phyloP scores from a whole-genome alignment of 2,113 vertebrate species.

The Condylura cristata region DNA sequence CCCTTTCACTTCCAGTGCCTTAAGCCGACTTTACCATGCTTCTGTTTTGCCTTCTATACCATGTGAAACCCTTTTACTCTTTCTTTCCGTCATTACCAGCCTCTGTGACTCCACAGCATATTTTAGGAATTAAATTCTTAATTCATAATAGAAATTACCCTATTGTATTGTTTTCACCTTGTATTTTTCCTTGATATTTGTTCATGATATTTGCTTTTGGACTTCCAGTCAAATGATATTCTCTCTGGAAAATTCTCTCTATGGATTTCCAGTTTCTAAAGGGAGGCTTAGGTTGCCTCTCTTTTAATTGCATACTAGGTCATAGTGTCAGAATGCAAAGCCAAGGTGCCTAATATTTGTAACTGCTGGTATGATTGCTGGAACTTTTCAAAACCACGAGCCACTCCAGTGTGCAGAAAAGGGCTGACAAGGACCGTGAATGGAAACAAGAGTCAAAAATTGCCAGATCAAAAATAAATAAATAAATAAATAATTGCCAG shows the following conservation, averaged over 20 bases:
- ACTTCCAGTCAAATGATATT: background rate
- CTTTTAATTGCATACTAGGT: background rate
- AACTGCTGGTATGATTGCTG: background rate
- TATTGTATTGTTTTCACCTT: background rate
- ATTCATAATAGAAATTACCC: background rate
- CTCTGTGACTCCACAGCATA: background rate
- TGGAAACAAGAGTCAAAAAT: background rate
- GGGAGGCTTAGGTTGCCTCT: background rate
- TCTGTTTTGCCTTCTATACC: background rate
- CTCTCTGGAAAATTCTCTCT: background rate
- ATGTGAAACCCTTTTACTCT: background rate
- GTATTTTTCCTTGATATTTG: background rate
- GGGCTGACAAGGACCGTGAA: background rate
- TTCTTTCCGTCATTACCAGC: background rate
- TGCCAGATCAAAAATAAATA: too few relatives aligned
- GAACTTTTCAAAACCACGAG: background rate
- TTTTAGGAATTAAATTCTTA: background rate
- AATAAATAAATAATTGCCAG: too few relatives aligned
- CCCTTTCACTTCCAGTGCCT: background rate
- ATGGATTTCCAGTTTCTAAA: background rate
- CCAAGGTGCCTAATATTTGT: background rate
- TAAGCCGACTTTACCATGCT: background rate
- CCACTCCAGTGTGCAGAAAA: background rate
- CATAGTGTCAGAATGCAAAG: background rate
- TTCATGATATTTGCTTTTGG: background rate